Conservation (phyloP, 2,797 vertebrate genomes). For the Sphenopsis melanotis region DNA sequence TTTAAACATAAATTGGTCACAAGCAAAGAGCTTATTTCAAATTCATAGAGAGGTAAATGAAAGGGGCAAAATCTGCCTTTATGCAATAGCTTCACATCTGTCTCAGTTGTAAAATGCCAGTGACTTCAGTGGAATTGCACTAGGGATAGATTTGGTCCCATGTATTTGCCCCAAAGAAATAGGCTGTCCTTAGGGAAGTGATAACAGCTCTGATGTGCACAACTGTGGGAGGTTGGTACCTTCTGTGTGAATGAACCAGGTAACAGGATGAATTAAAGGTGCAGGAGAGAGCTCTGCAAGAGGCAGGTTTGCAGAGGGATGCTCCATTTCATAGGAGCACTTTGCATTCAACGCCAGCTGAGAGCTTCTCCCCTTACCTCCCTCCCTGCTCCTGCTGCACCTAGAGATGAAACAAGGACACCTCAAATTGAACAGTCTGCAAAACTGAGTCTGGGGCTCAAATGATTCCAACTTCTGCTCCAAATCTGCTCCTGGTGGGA, state of each 20-base stretch:
- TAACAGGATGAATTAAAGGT: neutral
- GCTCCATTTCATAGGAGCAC: neutral
- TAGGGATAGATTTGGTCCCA: neutral
- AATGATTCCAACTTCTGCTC: neutral
- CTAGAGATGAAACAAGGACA: neutral
- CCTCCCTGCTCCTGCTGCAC: neutral
- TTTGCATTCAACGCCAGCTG: neutral
- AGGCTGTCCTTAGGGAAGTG: neutral
- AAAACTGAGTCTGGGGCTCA: neutral
- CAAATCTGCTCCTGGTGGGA: neutral
- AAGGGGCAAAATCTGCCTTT: neutral
- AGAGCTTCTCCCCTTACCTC: fast-evolving
- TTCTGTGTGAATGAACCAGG: neutral
- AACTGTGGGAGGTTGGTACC: neutral
- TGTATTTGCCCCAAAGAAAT: neutral
- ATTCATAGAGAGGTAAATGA: constrained; percentile 10
- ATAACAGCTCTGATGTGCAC: neutral
- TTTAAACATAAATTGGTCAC: constrained; percentile 34
- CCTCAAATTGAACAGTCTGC: neutral
- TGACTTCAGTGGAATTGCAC: neutral
- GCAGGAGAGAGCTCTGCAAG: neutral
- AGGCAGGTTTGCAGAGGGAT: neutral
- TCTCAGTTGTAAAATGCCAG: neutral
- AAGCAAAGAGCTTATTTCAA: neutral
- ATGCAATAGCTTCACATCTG: neutral